Base-by-base conservation (phyloP, 2,113 vertebrate genomes). In the Lucifuga dentata region DNA sequence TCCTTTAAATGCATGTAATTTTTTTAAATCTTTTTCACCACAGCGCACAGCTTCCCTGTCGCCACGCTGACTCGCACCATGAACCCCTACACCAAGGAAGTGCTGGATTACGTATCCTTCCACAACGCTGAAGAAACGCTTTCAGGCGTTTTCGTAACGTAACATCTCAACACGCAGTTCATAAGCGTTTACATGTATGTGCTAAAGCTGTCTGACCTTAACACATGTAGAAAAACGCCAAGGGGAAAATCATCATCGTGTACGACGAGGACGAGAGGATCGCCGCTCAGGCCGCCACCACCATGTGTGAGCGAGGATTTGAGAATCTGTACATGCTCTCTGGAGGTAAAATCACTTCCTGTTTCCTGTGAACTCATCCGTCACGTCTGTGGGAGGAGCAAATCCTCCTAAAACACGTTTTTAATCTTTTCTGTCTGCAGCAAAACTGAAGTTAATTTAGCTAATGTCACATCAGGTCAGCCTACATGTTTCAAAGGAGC, bases 321-420 rank as follows among this genome's bases (percentile, higher is more conserved):
- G 96, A 99, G 65, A 99, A 99, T 62, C 81, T 99, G 11, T 99
- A 97, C 69, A 94, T 99, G 95, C 89, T 99, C 3, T 97, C 96
- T 0, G 98, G 98, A 92, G 98, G 98, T 98, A 48, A 83, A 90
- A 2, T 15, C 1, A 17, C 13, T 16, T 5, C 26, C 7, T 41
- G n/a, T 23, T 16, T 1, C 1, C 21, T 32, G 1, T 6, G 38
- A 29, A 29, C 26, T 29, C 3, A 29, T 3, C 26, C n/a, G n/a
- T n/a, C n/a, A n/a, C n/a, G n/a, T n/a, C n/a, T n/a, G n/a, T n/a
- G n/a, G n/a, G n/a, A n/a, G n/a, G n/a, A n/a, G n/a, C n/a, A n/a
- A n/a, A n/a, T n/a, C n/a, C n/a, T n/a, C n/a, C n/a, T n/a, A n/a
- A n/a, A n/a, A n/a, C n/a, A n/a, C n/a, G n/a, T n/a, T n/a, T n/a